phyloP scores from a whole-genome alignment of 2,797 vertebrate genomes.

The Hippoglossus hippoglossus region DNA sequence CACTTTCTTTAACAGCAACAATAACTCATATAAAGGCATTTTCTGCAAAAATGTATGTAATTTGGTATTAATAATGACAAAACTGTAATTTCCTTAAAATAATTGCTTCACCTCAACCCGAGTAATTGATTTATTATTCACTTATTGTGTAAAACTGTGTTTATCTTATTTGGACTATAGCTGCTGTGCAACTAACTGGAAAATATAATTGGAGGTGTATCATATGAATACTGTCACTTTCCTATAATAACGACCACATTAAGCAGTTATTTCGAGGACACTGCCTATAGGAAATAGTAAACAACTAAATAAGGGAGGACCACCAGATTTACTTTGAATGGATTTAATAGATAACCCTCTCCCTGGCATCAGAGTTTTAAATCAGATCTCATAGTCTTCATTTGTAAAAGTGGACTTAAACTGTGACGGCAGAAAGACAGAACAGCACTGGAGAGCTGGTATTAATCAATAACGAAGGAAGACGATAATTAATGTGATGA shows the following conservation, averaged over 20 bases:
- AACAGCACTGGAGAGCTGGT: neutral
- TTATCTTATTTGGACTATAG: too few species aligned
- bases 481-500: neutral
- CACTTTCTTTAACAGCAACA: too few species aligned
- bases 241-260: neutral
- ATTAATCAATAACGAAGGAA: conserved; percentile 18
- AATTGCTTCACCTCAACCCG: neutral
- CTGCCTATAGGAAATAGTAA: neutral
- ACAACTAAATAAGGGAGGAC: neutral
- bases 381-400: too few species aligned
- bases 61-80: neutral
- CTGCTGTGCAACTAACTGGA: too few species aligned
- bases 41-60: too few species aligned
- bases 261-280: neutral
- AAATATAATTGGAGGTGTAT: too few species aligned
- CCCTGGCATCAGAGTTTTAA: too few species aligned
- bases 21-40: too few species aligned
- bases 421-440: conserved; percentile 2
- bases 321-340: neutral
- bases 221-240: neutral
- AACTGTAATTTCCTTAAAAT: neutral
- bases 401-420: too few species aligned
- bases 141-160: neutral
- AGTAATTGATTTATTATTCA: neutral
- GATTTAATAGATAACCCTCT: too few species aligned